Evolutionary conservation across 2,797 vertebrate species (phyloP), one percentile per base, ranked within the genome.

Genomic region (Hylomyscus alleni): DNA sequence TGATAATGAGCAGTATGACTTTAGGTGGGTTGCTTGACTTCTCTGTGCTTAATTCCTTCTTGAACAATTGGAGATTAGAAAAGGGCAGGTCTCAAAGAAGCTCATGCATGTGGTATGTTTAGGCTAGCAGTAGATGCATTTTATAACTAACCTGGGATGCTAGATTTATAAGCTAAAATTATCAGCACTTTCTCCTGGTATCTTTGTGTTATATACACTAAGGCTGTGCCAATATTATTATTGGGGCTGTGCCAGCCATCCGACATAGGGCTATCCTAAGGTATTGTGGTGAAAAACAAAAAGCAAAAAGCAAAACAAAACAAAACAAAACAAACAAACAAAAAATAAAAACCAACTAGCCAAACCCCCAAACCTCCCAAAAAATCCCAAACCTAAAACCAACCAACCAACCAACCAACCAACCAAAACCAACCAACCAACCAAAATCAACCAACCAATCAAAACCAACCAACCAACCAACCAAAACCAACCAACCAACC

Each of bases 211-310:
- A 3, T 69, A 44, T n/a, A 19, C n/a, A 6, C 8, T 29, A 72
- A 92, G 77, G 17, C 34, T 3, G 4, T 67, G 60, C 22, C 1
- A 13, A 29, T 52, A 3, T 26, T 92, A 54, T 0, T 37, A 60
- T 24, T 24, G 60, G 14, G 47, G 47, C 58, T 80, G 15, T 72
- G n/a, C 26, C 26, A 69, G 89, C 0, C 62, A 15, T 6, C 13
- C n/a, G 56, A 56, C 67, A 72, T 37, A 72, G 67, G 67, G 89
- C 0, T n/a, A 34, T 6, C 22, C 62, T 69, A 69, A 69, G 77
- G 58, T 10, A 86, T 93, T 95, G 67, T 37, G 20, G 31, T 73
- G 26, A n/a, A 37, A 96, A 86, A 91, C 9, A 10, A 75, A 91
- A 44, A 58, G 69, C 69, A 72, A 69, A 69, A 69, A 69, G 2